A percentile compares a stretch with the other conserved stretches of the same genome.
These are phyloP conservation scores for Neodon shergylaensis DNA, from an alignment of 2,113 vertebrate genomes.

Conservation along the genomic window DNA sequence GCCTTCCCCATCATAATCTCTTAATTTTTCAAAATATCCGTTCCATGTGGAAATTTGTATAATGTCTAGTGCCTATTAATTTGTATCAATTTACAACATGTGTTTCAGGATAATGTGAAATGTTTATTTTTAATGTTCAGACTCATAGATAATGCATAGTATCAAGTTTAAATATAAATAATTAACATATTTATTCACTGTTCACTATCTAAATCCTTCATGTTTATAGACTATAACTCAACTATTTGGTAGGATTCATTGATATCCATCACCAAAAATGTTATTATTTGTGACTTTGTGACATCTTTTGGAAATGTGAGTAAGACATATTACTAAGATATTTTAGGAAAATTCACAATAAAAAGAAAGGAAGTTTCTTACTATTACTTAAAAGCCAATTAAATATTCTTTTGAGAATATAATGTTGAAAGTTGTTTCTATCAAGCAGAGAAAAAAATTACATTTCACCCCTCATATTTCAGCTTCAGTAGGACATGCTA, in stretches of 20 bases:
- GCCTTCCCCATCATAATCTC: constrained; percentile 58
- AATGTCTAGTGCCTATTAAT: constrained; percentile 52
- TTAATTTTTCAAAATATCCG: constrained; percentile 40
- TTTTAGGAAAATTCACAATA: constrained; percentile 45
- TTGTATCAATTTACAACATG: constrained; percentile 12
- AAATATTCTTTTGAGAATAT: constrained; percentile 55
- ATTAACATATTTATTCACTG: constrained; percentile 46
- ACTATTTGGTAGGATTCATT: constrained; percentile 53
- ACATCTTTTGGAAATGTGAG: not conserved
- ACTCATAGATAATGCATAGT: constrained; percentile 50
- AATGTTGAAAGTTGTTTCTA: constrained; percentile 49
- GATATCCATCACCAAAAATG: constrained; percentile 29
- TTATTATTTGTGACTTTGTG: constrained; percentile 56
- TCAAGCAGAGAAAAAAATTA: constrained; percentile 48
- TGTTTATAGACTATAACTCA: constrained; percentile 33
- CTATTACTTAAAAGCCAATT: constrained; percentile 59
- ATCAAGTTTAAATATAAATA: constrained; percentile 62
- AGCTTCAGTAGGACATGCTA: constrained; percentile 53
- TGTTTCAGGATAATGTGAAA: constrained; percentile 20
- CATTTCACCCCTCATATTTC: constrained; percentile 24
- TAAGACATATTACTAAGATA: constrained; percentile 45
- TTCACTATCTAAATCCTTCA: constrained; percentile 44
- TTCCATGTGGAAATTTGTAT: constrained; percentile 57
- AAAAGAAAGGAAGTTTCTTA: constrained; percentile 11
- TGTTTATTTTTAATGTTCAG: constrained; percentile 54